These are phyloP conservation scores for Platerodrilus igneus DNA, from an alignment of 2,888 invertebrate species.

Conservation along the genomic window DNA sequence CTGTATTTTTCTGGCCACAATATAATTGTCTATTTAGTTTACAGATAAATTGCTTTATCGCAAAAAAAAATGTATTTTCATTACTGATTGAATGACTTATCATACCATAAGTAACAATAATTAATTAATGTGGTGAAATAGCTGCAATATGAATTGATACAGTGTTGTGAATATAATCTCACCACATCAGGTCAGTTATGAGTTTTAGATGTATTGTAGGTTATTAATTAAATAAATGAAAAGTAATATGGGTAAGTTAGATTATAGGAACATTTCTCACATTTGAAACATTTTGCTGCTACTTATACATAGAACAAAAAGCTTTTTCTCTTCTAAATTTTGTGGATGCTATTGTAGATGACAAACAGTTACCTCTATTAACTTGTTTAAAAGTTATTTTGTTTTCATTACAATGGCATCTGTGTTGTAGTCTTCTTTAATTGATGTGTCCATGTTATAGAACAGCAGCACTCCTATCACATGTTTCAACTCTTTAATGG, in stretches of 20 bases:
- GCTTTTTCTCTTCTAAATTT: constrained; percentile 36
- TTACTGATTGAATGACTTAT: constrained; percentile 35
- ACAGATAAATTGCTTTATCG: constrained; percentile 35
- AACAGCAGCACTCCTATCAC: constrained; percentile 45
- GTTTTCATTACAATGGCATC: too few relatives aligned
- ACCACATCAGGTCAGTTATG: constrained; percentile 36
- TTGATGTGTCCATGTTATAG: constrained; percentile 29
- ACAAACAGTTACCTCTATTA: too few relatives aligned
- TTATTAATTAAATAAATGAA: too few relatives aligned
- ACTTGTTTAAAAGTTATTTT: too few relatives aligned
- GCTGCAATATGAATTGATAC: constrained; percentile 47
- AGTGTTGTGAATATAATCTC: constrained; percentile 39
- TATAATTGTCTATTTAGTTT: too few relatives aligned
- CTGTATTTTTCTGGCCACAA: too few relatives aligned
- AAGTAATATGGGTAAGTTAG: too few relatives aligned
- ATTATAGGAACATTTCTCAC: constrained; percentile 36
- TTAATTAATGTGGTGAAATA: constrained; percentile 24
- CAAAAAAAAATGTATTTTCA: constrained; percentile 38
- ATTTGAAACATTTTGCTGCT: constrained; percentile 43
- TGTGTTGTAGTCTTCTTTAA: too few relatives aligned
- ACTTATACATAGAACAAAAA: constrained; percentile 41
- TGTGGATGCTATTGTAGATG: constrained; percentile 23
- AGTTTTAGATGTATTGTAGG: constrained; percentile 34
- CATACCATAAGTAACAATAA: constrained; percentile 26
- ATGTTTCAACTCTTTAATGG: constrained; percentile 45